Evolutionary conservation across 2,888 invertebrate species (phyloP).

Genomic region (Xylota segnis): DNA sequence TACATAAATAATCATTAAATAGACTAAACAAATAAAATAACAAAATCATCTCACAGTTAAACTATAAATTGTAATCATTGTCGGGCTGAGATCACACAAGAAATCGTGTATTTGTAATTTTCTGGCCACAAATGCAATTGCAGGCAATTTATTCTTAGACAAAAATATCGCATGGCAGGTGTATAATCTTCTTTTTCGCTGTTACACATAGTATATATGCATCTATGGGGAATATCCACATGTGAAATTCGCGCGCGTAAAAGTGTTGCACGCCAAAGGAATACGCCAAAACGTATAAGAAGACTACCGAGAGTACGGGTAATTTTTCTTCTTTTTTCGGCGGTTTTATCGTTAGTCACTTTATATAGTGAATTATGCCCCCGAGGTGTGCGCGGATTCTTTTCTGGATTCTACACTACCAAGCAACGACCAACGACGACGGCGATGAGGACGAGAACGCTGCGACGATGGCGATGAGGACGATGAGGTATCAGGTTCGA

Average conservation of each 20-base stretch:
- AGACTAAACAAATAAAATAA: conserved; percentile 19
- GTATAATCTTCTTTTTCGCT: conserved; percentile 33
- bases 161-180: conserved; percentile 70
- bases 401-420: conserved; percentile 46
- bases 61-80: conserved; percentile 68
- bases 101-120: conserved; percentile 22
- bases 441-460: not conserved
- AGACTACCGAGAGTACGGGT: not conserved
- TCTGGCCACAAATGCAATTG: conserved; percentile 46
- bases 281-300: not conserved
- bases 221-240: not conserved
- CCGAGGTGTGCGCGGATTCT: conserved; percentile 38
- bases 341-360: conserved; percentile 58
- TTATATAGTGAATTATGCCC: conserved; percentile 60
- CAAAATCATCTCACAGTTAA: conserved; percentile 16
- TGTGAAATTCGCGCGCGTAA: conserved; percentile 34
- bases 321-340: conserved; percentile 44
- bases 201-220: too few relatives aligned
- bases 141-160: conserved; percentile 70
- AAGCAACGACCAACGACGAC: conserved; percentile 7
- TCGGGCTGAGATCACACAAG: conserved; percentile 57
- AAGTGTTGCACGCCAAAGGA: conserved; percentile 10
- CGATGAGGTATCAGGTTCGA: conserved; percentile 64
- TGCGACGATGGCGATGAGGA: not conserved
- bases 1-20: conserved; percentile 20